These are phyloP conservation scores for Coilia nasus DNA, from an alignment of 2,797 vertebrate genomes.

Conservation along the genomic window DNA sequence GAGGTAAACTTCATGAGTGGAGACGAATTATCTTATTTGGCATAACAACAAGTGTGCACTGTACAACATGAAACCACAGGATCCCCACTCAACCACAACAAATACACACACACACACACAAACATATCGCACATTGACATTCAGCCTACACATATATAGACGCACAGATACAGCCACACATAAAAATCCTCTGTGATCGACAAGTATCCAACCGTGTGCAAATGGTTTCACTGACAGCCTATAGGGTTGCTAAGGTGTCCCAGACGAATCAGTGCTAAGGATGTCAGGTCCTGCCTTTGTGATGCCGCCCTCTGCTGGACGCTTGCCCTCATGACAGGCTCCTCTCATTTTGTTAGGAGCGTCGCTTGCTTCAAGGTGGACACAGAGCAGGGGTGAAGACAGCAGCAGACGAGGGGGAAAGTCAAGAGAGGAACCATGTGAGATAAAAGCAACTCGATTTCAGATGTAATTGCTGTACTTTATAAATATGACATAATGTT, in stretches of 20 bases:
- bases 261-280: conserved; percentile 40
- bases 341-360: conserved; percentile 66
- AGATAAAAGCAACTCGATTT: conserved; percentile 36
- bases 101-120: conserved; percentile 33
- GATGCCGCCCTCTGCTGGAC: conserved; percentile 44
- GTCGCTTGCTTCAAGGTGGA: conserved; percentile 71
- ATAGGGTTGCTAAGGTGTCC: conserved; percentile 23
- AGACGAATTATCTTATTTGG: conserved; percentile 31
- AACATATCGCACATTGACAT: conserved; percentile 31
- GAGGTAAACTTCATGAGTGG: conserved; percentile 38
- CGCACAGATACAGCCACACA: background rate
- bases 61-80: conserved; percentile 21
- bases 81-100: background rate
- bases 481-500: conserved; percentile 32
- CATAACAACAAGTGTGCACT: conserved; percentile 38
- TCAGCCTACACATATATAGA: background rate
- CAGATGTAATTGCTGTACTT: background rate
- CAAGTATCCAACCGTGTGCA: conserved; percentile 41
- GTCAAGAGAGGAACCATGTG: conserved; percentile 31
- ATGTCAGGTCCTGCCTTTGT: conserved; percentile 34
- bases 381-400: background rate
- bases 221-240: conserved; percentile 31
- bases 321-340: conserved; percentile 42
- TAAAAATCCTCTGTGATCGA: conserved; percentile 1
- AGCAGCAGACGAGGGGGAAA: conserved; percentile 51